A percentile compares a stretch with the other conserved stretches of the same genome.
These are phyloP conservation scores for Nebria brevicollis DNA, from an alignment of 2,888 invertebrate species.

Conservation along the genomic window DNA sequence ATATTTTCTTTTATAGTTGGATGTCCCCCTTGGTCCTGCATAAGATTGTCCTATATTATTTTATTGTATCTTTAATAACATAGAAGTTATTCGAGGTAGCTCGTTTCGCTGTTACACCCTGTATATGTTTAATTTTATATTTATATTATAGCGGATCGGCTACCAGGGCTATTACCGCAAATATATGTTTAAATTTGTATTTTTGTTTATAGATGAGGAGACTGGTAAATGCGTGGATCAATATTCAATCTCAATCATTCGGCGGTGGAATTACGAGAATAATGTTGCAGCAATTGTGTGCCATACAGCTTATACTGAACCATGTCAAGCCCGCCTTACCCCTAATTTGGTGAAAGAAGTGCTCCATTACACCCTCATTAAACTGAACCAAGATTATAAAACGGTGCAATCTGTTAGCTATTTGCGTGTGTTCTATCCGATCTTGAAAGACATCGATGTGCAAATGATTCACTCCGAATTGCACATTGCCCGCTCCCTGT, in stretches of 20 bases:
- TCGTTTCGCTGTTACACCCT: too few species aligned
- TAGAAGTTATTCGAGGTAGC: too few species aligned
- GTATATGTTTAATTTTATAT: too few species aligned
- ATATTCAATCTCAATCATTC: conserved; percentile 83
- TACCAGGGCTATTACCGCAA: too few species aligned
- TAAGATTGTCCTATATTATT: too few species aligned
- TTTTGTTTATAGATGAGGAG: conserved; percentile 78
- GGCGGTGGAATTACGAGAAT: conserved; percentile 90
- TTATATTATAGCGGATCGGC: too few species aligned
- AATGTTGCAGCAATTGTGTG: conserved; percentile 88
- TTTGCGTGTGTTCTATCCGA: conserved; percentile 81
- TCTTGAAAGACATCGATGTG: conserved; percentile 66
- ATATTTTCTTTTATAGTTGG: too few species aligned
- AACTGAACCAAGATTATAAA: conserved; percentile 67
- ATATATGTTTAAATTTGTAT: conserved; percentile 24
- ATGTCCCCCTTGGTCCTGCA: too few species aligned
- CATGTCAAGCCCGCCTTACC: conserved; percentile 62
- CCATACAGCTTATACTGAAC: conserved; percentile 69
- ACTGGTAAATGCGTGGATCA: conserved; percentile 87
- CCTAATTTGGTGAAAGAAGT: conserved; percentile 67
- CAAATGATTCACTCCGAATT: conserved; percentile 62
- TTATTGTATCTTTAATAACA: too few species aligned
- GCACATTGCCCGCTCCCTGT: conserved; percentile 66
- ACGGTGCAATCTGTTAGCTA: conserved; percentile 70
- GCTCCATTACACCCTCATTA: conserved; percentile 64